Evolutionary conservation across 2,888 invertebrate species (phyloP).

Genomic region (Hypselothyrea guttata): DNA sequence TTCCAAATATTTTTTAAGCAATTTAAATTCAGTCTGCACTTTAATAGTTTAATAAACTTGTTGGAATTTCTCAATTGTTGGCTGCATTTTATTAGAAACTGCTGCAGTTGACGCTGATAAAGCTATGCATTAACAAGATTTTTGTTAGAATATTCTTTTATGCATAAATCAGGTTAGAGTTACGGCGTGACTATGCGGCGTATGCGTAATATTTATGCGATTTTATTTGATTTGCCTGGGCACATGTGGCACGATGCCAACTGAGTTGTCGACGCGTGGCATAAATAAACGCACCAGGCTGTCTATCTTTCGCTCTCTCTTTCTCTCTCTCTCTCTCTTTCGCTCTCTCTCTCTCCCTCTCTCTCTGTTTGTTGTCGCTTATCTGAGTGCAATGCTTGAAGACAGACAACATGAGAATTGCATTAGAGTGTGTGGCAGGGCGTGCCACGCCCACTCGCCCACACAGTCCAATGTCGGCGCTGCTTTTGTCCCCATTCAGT

Average conservation of each 20-base stretch:
- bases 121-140: no score
- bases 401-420: conserved; percentile 61
- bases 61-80: no score
- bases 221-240: conserved; percentile 8
- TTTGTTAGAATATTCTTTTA: conserved; percentile 9
- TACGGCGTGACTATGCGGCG: conserved; percentile 46
- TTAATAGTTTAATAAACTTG: no score
- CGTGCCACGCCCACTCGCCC: conserved; percentile 1
- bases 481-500: conserved; percentile 14
- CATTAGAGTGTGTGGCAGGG: conserved; percentile 48
- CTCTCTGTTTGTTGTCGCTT: conserved; percentile 42
- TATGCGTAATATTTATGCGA: conserved; percentile 60
- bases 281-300: conserved; percentile 65
- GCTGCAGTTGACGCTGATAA: no score
- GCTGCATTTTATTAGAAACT: no score
- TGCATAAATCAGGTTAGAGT: conserved; percentile 61
- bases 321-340: no score
- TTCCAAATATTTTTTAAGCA: no score
- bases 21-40: no score
- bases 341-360: no score
- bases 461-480: neutral
- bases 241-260: conserved; percentile 71
- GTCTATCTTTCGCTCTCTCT: no score
- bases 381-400: conserved; percentile 34
- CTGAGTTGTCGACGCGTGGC: conserved; percentile 52